Conservation (phyloP, 2,797 vertebrate genomes). For the Numenius phaeopus region DNA sequence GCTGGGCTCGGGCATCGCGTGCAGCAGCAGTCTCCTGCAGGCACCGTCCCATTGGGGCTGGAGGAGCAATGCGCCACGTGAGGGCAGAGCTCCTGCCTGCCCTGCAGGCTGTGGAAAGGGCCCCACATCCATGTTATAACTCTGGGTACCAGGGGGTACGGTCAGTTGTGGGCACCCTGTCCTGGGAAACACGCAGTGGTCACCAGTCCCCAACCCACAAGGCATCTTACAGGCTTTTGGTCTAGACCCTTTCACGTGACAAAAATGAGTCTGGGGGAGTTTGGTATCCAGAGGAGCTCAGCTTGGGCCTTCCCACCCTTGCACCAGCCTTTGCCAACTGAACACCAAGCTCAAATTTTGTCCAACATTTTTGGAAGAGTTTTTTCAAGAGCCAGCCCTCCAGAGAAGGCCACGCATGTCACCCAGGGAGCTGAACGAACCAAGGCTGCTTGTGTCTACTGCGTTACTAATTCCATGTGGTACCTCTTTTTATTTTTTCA, state of each 20-base stretch:
- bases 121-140: background rate
- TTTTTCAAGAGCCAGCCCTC: background rate
- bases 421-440: background rate
- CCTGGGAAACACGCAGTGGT: background rate
- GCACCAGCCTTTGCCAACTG: background rate
- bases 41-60: background rate
- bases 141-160: background rate
- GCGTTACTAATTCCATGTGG: rapidly evolving
- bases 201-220: rapidly evolving
- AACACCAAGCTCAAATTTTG: background rate
- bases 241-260: background rate
- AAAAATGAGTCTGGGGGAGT: background rate
- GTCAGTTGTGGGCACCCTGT: background rate
- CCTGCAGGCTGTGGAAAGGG: rapidly evolving
- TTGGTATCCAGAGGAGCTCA: background rate
- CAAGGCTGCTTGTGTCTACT: background rate
- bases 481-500: background rate
- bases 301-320: background rate
- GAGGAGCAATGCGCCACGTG: rapidly evolving
- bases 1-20: rapidly evolving
- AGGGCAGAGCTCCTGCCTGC: background rate
- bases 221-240: background rate
- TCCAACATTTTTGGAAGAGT: background rate
- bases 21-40: background rate
- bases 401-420: rapidly evolving